Base-by-base conservation (phyloP, 2,797 vertebrate species). In the Mergus octosetaceus region DNA sequence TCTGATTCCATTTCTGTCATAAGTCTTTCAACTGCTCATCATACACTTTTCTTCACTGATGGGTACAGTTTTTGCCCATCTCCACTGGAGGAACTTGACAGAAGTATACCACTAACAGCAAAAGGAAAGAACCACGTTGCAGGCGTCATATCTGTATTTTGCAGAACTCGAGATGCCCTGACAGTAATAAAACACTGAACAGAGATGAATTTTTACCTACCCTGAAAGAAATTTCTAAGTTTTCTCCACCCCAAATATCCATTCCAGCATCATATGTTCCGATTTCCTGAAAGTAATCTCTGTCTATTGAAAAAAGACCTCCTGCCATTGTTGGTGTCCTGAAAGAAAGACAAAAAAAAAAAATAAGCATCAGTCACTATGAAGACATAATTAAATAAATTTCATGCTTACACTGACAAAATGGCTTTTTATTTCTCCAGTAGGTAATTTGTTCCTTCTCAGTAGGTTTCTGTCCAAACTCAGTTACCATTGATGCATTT, bases 161-260 rank as follows among this genome's bases (percentile, higher is more conserved):
- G 43, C n/a, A 30, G 34, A 84, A 60, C 6, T 71, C 39, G 20
- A 39, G 25, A 28, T 39, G 22, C 25, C 41, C 16, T 57, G 24
- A 36, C 51, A 57, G 10, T 39, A 74, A 71, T 10, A 72, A 45
- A 83, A 65, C 8, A 65, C 11, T 15, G 38, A 47, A 64, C 22
- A 45, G 12, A 83, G 32, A 45, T n/a, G 41, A 73, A 13, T 53
- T 95, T 54, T 82, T 75, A 98, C 99, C 97, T 97, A 99, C 99
- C 98, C 99, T 98, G 97, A 99, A 99, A 87, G 99, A 99, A 97
- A 99, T 99, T 98, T 99, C 99, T 96, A 99, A 98, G 97, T 99
- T 99, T 97, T 99, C 99, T 97, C 99, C 99, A 89, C 99, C 99
- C 99, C 99, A 99, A 97, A 99, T 99, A 98, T 99, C 99, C 99